A percentile compares a stretch with the other conserved stretches of the same genome.
phyloP scores from a whole-genome alignment of 2,888 invertebrate species.

The Iphiclides podalirius region DNA sequence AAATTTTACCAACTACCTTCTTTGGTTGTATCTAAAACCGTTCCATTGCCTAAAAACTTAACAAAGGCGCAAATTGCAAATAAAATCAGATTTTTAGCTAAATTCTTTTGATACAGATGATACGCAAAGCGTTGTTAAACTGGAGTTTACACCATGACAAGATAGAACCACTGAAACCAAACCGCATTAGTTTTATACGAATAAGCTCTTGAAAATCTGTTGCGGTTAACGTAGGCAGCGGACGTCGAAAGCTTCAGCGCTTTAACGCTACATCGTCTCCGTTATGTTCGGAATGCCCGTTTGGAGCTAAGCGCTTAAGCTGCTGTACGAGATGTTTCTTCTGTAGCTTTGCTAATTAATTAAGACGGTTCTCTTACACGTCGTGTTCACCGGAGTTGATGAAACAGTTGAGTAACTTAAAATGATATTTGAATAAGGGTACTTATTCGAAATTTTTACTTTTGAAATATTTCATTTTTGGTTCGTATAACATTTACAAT shows the following conservation, averaged over 20 bases:
- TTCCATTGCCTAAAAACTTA: no score
- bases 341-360: slow-evolving; percentile 67
- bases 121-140: no score
- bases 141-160: background rate
- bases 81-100: no score
- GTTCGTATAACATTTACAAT: no score
- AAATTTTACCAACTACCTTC: no score
- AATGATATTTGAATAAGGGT: slow-evolving; percentile 9
- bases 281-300: background rate
- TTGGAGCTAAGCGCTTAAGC: slow-evolving; percentile 52
- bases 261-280: slow-evolving; percentile 40
- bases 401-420: slow-evolving; percentile 43
- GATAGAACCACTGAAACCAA: slow-evolving; percentile 53
- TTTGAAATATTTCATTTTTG: no score
- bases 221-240: slow-evolving; percentile 56
- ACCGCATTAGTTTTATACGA: slow-evolving; percentile 68
- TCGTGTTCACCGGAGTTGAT: slow-evolving; percentile 33
- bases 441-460: no score
- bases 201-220: slow-evolving; percentile 69
- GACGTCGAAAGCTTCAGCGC: slow-evolving; percentile 48
- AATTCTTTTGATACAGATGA: no score
- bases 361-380: slow-evolving; percentile 68
- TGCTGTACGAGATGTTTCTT: slow-evolving; percentile 47
- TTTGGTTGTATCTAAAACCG: no score
- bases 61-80: no score